Percentiles rank a stretch among this genome's conserved stretches.
These are phyloP conservation scores for Dioctria rufipes DNA, from an alignment of 2,888 invertebrate genomes.

Conservation along the genomic window DNA sequence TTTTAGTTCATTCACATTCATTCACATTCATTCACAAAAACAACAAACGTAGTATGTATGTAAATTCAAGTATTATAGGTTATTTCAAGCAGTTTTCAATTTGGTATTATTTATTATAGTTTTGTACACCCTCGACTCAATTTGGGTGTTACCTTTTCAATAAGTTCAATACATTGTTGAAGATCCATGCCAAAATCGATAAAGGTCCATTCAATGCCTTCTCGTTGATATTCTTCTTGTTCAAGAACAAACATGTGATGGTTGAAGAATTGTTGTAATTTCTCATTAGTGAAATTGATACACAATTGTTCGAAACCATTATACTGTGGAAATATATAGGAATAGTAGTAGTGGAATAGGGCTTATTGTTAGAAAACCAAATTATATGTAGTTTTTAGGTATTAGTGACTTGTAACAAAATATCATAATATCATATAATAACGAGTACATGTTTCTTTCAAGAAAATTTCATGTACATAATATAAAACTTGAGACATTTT, in stretches of 20 bases:
- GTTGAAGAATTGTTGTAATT: slow-evolving; percentile 95
- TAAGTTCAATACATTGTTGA: slow-evolving; percentile 83
- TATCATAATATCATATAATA: not conserved
- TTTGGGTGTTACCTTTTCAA: slow-evolving; percentile 76
- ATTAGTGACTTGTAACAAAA: not conserved
- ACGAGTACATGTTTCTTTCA: not conserved
- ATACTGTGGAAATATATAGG: slow-evolving; percentile 74
- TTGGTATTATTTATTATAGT: not conserved
- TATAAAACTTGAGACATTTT: not conserved
- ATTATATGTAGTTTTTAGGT: not conserved
- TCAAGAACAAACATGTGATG: slow-evolving; percentile 95
- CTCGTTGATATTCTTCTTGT: slow-evolving; percentile 93
- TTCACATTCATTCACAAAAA: too few relatives aligned
- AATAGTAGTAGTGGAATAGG: not conserved
- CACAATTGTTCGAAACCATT: slow-evolving; percentile 95
- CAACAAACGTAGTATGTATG: slow-evolving; percentile 16
- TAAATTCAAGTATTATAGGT: not conserved
- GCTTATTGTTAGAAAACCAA: not conserved
- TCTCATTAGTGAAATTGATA: slow-evolving; percentile 96
- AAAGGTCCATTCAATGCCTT: slow-evolving; percentile 93
- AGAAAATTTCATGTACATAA: not conserved
- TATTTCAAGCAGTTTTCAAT: not conserved
- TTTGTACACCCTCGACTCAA: slow-evolving; percentile 17
- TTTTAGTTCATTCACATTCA: too few relatives aligned
- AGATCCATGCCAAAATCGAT: slow-evolving; percentile 96